Evolutionary conservation across 2,797 vertebrate species (phyloP).

Genomic region (Falco rusticolus): DNA sequence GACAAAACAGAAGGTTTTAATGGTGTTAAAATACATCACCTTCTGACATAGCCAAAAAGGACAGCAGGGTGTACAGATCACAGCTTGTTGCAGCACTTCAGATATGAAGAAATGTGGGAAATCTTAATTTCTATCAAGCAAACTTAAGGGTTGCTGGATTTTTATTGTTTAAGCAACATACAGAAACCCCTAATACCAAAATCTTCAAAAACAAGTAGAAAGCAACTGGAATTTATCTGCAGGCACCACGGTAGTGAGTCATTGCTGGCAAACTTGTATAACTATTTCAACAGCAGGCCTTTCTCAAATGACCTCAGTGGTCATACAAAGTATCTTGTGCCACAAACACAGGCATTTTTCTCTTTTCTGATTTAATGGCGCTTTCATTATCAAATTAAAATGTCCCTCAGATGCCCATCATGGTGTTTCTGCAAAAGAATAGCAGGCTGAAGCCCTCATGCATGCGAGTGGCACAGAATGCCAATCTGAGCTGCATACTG

Average conservation of each 20-base stretch:
- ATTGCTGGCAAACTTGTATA: slow-evolving; percentile 44
- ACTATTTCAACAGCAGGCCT: slow-evolving; percentile 41
- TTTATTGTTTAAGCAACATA: background rate
- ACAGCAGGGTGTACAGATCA: background rate
- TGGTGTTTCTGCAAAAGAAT: slow-evolving; percentile 51
- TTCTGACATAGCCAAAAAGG: background rate
- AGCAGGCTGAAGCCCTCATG: slow-evolving; percentile 52
- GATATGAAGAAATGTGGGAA: background rate
- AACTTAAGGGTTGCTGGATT: background rate
- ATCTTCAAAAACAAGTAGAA: slow-evolving; percentile 32
- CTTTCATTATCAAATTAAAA: slow-evolving; percentile 76
- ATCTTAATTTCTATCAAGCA: background rate
- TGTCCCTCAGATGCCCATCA: slow-evolving; percentile 65
- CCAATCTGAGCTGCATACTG: background rate
- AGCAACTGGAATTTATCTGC: slow-evolving; percentile 44
- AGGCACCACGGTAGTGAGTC: background rate
- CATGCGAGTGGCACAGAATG: slow-evolving; percentile 26
- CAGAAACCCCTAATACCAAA: background rate
- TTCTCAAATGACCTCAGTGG: slow-evolving; percentile 44
- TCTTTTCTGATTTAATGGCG: slow-evolving; percentile 4
- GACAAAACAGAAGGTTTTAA: background rate
- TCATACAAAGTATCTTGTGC: slow-evolving; percentile 40
- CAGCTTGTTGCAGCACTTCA: background rate
- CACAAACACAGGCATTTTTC: slow-evolving; percentile 47
- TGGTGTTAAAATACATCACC: background rate